phyloP scores from a whole-genome alignment of 2,113 vertebrate genomes.

The Girardinichthys multiradiatus region DNA sequence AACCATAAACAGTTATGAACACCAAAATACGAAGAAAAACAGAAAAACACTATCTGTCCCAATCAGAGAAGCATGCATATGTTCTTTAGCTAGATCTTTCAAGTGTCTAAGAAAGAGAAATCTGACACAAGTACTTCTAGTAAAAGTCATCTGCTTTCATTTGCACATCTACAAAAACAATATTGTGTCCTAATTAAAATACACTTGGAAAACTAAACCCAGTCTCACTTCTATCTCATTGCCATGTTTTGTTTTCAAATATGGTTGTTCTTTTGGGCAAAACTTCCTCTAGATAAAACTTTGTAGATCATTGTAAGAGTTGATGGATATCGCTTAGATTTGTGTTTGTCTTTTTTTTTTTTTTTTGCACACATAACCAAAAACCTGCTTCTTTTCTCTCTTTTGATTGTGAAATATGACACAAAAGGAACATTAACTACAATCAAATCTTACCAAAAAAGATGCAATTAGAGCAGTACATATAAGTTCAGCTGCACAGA shows the following conservation, averaged over 20 bases:
- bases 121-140: too few relatives aligned
- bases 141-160: too few relatives aligned
- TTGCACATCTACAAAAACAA: too few relatives aligned
- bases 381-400: background rate
- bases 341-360: background rate
- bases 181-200: too few relatives aligned
- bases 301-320: background rate
- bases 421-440: background rate
- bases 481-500: slow-evolving; percentile 2
- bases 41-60: background rate
- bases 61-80: too few relatives aligned
- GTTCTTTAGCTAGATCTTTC: too few relatives aligned
- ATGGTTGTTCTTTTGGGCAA: too few relatives aligned
- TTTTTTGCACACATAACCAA: background rate
- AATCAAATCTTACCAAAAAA: slow-evolving; percentile 1
- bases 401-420: slow-evolving; percentile 6
- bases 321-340: background rate
- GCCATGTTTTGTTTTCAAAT: too few relatives aligned
- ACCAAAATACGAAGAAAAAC: background rate
- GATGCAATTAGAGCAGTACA: slow-evolving; percentile 17
- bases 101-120: too few relatives aligned
- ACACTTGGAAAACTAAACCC: too few relatives aligned
- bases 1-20: background rate
- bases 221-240: too few relatives aligned
- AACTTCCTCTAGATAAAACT: too few relatives aligned